Evolutionary conservation across 2,888 invertebrate species (phyloP).

Genomic region (Deilephila elpenor): DNA sequence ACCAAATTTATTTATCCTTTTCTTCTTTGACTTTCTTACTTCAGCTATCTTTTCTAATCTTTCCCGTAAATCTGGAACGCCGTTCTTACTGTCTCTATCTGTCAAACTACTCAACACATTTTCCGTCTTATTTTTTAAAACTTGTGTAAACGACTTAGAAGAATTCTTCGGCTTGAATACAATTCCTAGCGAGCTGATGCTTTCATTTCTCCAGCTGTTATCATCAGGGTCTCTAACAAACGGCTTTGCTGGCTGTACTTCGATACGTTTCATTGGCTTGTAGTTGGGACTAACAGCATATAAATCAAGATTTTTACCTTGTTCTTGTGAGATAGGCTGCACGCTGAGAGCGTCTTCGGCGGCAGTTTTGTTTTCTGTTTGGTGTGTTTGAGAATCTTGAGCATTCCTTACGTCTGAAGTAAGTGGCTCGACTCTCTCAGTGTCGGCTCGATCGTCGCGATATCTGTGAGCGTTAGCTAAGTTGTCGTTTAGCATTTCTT

Average conservation of each 20-base stretch:
- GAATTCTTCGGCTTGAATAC: slow-evolving; percentile 78
- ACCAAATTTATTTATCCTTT: slow-evolving; percentile 64
- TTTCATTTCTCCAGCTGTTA: slow-evolving; percentile 80
- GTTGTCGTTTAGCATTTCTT: slow-evolving; percentile 59
- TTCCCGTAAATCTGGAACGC: slow-evolving; percentile 66
- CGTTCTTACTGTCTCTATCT: slow-evolving; percentile 62
- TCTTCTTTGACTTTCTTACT: slow-evolving; percentile 72
- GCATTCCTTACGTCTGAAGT: slow-evolving; percentile 20
- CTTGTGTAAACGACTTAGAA: slow-evolving; percentile 75
- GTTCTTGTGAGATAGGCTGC: slow-evolving; percentile 62
- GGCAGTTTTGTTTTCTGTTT: slow-evolving; percentile 29
- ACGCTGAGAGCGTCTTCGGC: slow-evolving; percentile 58
- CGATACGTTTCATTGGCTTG: slow-evolving; percentile 74
- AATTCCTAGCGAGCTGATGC: slow-evolving; percentile 77
- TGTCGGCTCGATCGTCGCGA: slow-evolving; percentile 38
- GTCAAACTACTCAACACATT: slow-evolving; percentile 60
- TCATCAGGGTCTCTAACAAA: slow-evolving; percentile 75
- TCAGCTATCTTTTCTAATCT: slow-evolving; percentile 76
- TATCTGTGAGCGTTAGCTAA: slow-evolving; percentile 51
- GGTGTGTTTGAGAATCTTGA: slow-evolving; percentile 17
- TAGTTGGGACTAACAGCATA: slow-evolving; percentile 71
- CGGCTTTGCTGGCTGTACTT: slow-evolving; percentile 67
- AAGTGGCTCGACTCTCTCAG: slow-evolving; percentile 31
- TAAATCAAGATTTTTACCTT: slow-evolving; percentile 53
- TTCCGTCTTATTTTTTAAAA: slow-evolving; percentile 77